phyloP scores from a whole-genome alignment of 1,140 invertebrate species.

The Goniozus legneri region DNA sequence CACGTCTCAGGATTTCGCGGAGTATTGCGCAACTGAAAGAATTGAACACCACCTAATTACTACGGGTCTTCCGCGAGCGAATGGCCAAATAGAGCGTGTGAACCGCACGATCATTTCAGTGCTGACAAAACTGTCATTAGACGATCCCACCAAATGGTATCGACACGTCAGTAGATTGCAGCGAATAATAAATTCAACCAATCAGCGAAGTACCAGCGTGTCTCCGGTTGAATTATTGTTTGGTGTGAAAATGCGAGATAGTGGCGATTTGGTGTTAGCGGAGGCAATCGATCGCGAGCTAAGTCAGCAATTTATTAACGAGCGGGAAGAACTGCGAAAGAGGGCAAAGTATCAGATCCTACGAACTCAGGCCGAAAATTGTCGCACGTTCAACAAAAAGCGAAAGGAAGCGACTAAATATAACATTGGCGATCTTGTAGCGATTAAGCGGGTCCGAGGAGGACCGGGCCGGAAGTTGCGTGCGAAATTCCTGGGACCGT shows the following conservation, averaged over 20 bases:
- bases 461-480: conserved; percentile 30
- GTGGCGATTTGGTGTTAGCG: neutral
- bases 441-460: conserved; percentile 22
- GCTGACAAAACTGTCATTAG: neutral
- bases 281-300: neutral
- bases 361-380: conserved; percentile 2
- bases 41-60: neutral
- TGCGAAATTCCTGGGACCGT: conserved; percentile 37
- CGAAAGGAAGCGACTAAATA: conserved; percentile 16
- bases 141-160: neutral
- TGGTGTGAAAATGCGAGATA: neutral
- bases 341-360: conserved; percentile 28
- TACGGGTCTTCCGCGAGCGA: neutral
- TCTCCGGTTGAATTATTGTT: neutral
- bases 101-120: neutral
- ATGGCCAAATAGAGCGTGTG: neutral
- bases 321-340: conserved; percentile 21
- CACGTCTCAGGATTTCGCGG: neutral
- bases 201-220: neutral
- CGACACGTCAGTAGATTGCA: neutral
- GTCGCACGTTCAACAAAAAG: conserved; percentile 19
- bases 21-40: neutral
- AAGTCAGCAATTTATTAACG: neutral
- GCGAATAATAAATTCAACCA: neutral
- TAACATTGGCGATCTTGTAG: conserved; percentile 17